Percentiles rank a stretch among this genome's conserved stretches.
Conservation (phyloP, 2,888 invertebrate genomes). For the Allygus modestus region DNA sequence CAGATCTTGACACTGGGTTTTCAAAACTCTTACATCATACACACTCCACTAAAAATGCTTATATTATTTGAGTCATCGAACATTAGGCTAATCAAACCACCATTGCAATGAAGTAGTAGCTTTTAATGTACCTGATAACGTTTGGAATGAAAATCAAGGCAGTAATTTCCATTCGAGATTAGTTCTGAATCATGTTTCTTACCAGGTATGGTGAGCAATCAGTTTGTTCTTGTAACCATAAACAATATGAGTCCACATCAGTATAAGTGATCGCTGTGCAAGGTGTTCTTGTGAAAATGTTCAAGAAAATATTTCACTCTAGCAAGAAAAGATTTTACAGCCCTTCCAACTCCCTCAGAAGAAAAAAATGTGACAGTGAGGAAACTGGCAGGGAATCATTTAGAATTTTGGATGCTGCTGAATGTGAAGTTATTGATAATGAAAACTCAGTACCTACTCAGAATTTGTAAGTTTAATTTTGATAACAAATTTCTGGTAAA, state of each 20-base stretch:
- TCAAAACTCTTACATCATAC: no score
- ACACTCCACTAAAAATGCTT: no score
- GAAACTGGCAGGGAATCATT: background rate
- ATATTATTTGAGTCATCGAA: no score
- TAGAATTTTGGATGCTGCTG: background rate
- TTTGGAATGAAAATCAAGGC: background rate
- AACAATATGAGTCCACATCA: background rate
- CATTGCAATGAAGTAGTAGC: background rate
- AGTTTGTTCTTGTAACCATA: background rate
- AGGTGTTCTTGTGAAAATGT: background rate
- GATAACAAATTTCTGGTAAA: no score
- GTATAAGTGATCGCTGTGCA: background rate
- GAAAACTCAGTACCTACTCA: background rate
- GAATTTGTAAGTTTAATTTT: background rate
- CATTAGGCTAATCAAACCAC: no score
- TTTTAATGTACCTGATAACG: background rate
- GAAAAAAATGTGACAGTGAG: background rate
- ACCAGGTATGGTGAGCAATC: background rate
- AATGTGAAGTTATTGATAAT: background rate
- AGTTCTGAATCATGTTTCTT: background rate
- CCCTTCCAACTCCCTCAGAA: background rate
- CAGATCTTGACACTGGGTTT: no score
- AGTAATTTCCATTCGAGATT: background rate
- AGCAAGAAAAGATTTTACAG: slow-evolving; percentile 12
- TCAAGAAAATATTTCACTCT: background rate